phyloP scores from a whole-genome alignment of 2,113 vertebrate genomes.

The Sclerurus mexicanus region DNA sequence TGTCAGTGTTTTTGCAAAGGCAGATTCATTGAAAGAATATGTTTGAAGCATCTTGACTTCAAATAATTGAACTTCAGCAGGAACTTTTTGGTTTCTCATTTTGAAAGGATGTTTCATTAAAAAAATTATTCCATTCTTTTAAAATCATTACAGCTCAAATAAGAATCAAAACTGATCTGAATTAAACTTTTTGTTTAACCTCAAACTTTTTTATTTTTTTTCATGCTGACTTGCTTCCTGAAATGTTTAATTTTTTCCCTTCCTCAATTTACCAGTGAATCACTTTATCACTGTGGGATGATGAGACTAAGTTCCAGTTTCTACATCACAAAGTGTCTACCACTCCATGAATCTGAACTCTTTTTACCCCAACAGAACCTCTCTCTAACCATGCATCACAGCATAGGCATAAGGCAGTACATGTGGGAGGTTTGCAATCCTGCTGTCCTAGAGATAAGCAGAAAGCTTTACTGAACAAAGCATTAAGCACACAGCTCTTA shows the following conservation, averaged over 20 bases:
- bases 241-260: neutral
- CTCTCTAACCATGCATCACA: neutral
- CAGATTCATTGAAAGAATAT: neutral
- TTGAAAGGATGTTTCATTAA: neutral
- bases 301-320: neutral
- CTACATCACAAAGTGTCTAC: neutral
- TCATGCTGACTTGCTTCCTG: neutral
- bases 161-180: neutral
- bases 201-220: neutral
- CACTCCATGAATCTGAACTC: neutral
- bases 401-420: neutral
- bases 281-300: neutral
- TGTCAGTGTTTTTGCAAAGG: neutral
- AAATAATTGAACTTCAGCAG: neutral
- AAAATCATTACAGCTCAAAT: neutral
- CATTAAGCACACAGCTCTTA: neutral
- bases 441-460: constrained; percentile 17
- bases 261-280: neutral
- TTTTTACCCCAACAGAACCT: neutral
- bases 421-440: neutral
- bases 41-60: neutral
- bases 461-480: neutral
- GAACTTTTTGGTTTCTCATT: neutral
- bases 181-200: neutral
- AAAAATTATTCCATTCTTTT: neutral